Evolutionary conservation across 2,797 vertebrate species (phyloP).

Genomic region (Falco cherrug): DNA sequence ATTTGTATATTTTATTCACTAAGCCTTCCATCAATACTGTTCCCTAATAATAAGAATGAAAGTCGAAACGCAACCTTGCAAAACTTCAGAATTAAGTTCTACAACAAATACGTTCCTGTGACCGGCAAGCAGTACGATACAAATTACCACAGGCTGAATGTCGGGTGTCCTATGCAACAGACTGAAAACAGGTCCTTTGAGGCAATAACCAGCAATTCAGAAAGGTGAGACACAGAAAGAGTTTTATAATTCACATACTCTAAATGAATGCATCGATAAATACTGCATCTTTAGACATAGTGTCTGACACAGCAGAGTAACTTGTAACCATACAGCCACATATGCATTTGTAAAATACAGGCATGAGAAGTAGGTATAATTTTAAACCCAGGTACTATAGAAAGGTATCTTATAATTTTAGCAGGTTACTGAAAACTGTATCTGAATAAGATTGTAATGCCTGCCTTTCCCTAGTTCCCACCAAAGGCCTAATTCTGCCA

Average conservation of each 20-base stretch:
- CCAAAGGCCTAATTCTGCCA: background rate
- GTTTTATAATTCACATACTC: background rate
- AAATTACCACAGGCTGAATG: background rate
- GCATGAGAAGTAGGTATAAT: background rate
- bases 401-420: background rate
- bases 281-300: background rate
- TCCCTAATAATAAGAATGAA: background rate
- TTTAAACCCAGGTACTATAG: background rate
- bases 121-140: rapidly evolving
- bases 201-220: background rate
- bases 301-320: background rate
- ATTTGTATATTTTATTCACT: background rate
- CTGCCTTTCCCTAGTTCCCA: background rate
- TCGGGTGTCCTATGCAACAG: background rate
- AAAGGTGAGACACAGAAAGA: background rate
- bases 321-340: background rate
- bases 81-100: background rate
- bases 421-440: background rate
- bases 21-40: background rate
- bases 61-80: background rate
- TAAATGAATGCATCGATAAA: background rate
- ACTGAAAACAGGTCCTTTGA: background rate
- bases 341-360: background rate
- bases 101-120: background rate
- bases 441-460: background rate